Evolutionary conservation across 2,888 invertebrate genomes (phyloP), one percentile per base, ranked within the genome.

Genomic region (Microctonus brassicae): DNA sequence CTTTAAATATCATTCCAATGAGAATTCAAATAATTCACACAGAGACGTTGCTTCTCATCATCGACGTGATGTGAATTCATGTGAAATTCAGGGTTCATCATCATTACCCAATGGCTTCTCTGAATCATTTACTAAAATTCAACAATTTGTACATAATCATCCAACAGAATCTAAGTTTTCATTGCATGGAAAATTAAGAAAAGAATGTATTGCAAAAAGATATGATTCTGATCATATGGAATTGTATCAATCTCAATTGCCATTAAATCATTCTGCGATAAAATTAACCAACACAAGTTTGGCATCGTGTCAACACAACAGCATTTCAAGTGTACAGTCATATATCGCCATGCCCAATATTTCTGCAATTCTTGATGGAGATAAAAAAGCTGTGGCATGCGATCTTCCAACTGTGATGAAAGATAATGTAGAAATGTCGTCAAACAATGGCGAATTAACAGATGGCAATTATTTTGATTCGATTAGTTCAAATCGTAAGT

Each of bases 1-100:
- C 34, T 77, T 83, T 26, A 82, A 84, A 47, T 82, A 83, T 64
- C 78, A 78, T 63, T 71, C 80, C 2, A 82, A 86, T 2, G 83
- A 84, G n/a, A 58, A 42, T 17, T 42, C 20, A 20, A 20, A 33
- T 22, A 52, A 47, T 5, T 26, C 39, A 20, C 68, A 61, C n/a
- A n/a, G n/a, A 29, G 7, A 29, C 24, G 68, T 7, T 47, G 34
- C n/a, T 10, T 20, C 29, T 53, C 26, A 6, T 9, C 62, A n/a
- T n/a, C 53, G 22, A n/a, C 11, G n/a, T 10, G 17, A 26, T 11
- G 53, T 10, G 11, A 24, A 22, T 39, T 13, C 4, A 5, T 2
- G 7, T 24, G 4, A 11, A 34, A 74, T 67, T 3, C 76, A 78
- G 2, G 3, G 17, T n/a, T 61, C 39, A 3, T 61, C 39, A 3